phyloP scores from a whole-genome alignment of 2,797 vertebrate species.

The Enteromius unitaeniatus region DNA sequence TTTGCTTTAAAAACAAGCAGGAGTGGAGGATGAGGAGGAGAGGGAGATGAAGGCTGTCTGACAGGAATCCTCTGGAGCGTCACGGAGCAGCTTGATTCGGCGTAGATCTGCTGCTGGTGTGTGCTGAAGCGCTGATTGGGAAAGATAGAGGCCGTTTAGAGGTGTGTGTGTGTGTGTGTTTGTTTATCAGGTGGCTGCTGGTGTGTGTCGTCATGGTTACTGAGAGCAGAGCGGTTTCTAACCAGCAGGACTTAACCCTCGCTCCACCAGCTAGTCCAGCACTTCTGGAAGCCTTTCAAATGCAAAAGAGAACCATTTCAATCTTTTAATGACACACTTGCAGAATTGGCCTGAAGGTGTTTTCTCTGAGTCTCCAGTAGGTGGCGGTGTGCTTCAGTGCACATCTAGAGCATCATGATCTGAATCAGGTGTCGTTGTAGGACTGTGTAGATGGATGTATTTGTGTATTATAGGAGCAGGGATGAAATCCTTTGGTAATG shows the following conservation, averaged over 20 bases:
- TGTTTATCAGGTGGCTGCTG: not conserved
- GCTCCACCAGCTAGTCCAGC: not conserved
- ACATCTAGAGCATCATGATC: not conserved
- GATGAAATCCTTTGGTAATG: not conserved
- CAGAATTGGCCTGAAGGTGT: not conserved
- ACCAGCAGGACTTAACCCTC: not conserved
- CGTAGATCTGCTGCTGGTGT: not conserved
- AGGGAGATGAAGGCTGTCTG: slow-evolving; percentile 14
- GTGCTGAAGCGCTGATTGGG: not conserved
- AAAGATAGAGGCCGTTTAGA: not conserved
- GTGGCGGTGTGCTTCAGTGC: not conserved
- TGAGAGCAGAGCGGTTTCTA: not conserved
- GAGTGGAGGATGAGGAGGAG: slow-evolving; percentile 56
- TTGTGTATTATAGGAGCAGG: not conserved
- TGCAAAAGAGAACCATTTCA: not conserved
- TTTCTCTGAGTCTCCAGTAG: too few species aligned
- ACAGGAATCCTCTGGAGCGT: slow-evolving; percentile 21
- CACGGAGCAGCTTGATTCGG: not conserved
- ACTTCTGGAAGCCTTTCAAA: not conserved
- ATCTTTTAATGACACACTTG: not conserved
- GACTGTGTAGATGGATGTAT: not conserved
- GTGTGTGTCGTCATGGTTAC: slow-evolving; percentile 22
- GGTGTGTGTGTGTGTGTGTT: slow-evolving; percentile 15
- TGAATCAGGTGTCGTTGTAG: not conserved
- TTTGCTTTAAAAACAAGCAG: slow-evolving; percentile 76